phyloP scores from a whole-genome alignment of 2,797 vertebrate genomes.

The Apogon talboti region DNA sequence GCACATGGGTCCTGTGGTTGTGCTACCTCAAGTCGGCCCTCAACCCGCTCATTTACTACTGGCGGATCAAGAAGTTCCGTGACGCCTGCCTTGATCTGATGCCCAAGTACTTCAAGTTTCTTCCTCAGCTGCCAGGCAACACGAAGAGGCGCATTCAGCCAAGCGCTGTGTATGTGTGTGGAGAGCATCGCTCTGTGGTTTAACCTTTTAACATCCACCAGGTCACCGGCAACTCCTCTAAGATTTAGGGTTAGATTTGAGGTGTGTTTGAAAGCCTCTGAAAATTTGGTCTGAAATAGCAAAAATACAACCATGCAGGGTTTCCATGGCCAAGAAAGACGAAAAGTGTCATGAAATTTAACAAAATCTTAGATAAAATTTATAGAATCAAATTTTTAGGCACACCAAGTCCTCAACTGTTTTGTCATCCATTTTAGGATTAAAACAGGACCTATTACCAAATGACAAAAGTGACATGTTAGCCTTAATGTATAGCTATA shows the following conservation, averaged over 20 bases:
- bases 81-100: slow-evolving; percentile 96
- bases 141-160: slow-evolving; percentile 92
- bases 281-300: neutral
- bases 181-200: slow-evolving; percentile 92
- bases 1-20: slow-evolving; percentile 96
- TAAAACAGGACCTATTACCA: too few species aligned
- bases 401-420: too few species aligned
- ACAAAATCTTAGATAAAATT: too few species aligned
- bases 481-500: too few species aligned
- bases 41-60: slow-evolving; percentile 99
- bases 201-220: slow-evolving; percentile 65
- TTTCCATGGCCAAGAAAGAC: too few species aligned
- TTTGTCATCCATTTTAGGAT: too few species aligned
- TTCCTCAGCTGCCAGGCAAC: slow-evolving; percentile 93
- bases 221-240: neutral
- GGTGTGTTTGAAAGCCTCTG: neutral
- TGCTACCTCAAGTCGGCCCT: slow-evolving; percentile 99
- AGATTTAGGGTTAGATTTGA: neutral
- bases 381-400: too few species aligned
- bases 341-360: too few species aligned
- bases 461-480: too few species aligned
- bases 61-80: slow-evolving; percentile 99
- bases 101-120: slow-evolving; percentile 96
- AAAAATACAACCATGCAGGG: too few species aligned
- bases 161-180: slow-evolving; percentile 95